Percentiles rank a stretch among this genome's conserved stretches.
phyloP scores from a whole-genome alignment of 2,888 invertebrate species.

The Cepaea hortensis region DNA sequence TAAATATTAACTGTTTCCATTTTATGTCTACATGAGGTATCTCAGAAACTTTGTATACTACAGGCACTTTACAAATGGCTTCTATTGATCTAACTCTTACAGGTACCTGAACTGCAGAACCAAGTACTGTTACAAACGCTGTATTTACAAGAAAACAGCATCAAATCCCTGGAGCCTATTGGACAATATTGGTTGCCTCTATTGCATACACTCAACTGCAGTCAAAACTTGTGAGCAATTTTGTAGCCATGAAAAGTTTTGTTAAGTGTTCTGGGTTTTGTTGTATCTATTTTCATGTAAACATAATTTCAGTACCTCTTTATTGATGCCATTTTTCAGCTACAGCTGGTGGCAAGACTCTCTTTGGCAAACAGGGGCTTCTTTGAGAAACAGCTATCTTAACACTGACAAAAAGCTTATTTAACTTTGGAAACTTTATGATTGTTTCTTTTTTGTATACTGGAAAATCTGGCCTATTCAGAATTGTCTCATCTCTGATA shows the following conservation, averaged over 20 bases:
- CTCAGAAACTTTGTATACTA: no score
- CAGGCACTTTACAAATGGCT: background rate
- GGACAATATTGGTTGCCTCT: conserved; percentile 68
- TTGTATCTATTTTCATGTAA: background rate
- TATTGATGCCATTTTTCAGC: background rate
- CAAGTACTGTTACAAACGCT: conserved; percentile 69
- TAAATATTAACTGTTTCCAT: no score
- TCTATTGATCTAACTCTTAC: conserved; percentile 41
- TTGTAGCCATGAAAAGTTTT: background rate
- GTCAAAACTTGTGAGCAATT: conserved; percentile 69
- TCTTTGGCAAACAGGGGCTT: no score
- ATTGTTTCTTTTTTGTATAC: background rate
- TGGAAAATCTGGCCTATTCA: background rate
- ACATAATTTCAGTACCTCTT: background rate
- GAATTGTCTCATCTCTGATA: background rate
- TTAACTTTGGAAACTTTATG: background rate
- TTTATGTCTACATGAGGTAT: no score
- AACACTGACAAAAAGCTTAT: background rate
- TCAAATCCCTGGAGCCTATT: conserved; percentile 61
- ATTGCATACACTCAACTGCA: conserved; percentile 59
- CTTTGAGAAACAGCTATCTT: background rate
- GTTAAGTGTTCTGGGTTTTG: background rate
- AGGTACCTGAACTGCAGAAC: conserved; percentile 70
- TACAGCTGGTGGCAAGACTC: background rate
- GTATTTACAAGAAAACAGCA: conserved; percentile 70